Conservation (phyloP, 2,888 invertebrate genomes). For the Hedychridium roseum region DNA sequence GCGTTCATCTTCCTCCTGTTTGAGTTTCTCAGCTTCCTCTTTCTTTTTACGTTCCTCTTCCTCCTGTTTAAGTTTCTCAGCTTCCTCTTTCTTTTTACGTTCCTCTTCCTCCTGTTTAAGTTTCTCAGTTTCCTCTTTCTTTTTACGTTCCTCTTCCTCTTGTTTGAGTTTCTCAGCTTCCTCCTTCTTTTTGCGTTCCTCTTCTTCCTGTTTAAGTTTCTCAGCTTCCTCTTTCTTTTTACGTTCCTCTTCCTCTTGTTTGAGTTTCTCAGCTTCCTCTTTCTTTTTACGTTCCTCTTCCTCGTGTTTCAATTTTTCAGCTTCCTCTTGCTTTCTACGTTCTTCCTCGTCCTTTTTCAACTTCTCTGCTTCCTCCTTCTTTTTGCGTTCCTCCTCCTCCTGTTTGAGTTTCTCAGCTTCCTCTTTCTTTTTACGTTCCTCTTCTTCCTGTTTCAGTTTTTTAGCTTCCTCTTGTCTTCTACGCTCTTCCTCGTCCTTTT, state of each 20-base stretch:
- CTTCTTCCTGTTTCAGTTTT: conserved; percentile 25
- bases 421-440: conserved; percentile 44
- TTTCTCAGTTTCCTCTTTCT: conserved; percentile 29
- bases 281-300: conserved; percentile 35
- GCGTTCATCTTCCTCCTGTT: conserved; percentile 22
- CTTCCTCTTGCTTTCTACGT: conserved; percentile 23
- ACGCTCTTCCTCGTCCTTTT: conserved; percentile 23
- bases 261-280: conserved; percentile 24
- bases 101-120: conserved; percentile 28
- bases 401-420: conserved; percentile 34
- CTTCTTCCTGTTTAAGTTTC: conserved; percentile 22
- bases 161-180: conserved; percentile 21
- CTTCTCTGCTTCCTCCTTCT: too few species aligned
- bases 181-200: conserved; percentile 14
- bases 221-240: conserved; percentile 31
- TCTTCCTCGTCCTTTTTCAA: conserved; percentile 17
- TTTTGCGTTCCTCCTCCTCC: conserved; percentile 20
- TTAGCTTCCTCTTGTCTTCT: conserved; percentile 19
- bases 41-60: conserved; percentile 28
- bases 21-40: conserved; percentile 25
- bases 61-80: conserved; percentile 18
- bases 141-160: conserved; percentile 27
- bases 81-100: conserved; percentile 13
- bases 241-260: conserved; percentile 31
- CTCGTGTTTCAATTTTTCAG: conserved; percentile 10